A percentile compares a stretch with the other conserved stretches of the same genome.
These are phyloP conservation scores for Epizoanthus illoricatus DNA, from an alignment of 92 coral and sea anemone species.

Conservation along the genomic window DNA sequence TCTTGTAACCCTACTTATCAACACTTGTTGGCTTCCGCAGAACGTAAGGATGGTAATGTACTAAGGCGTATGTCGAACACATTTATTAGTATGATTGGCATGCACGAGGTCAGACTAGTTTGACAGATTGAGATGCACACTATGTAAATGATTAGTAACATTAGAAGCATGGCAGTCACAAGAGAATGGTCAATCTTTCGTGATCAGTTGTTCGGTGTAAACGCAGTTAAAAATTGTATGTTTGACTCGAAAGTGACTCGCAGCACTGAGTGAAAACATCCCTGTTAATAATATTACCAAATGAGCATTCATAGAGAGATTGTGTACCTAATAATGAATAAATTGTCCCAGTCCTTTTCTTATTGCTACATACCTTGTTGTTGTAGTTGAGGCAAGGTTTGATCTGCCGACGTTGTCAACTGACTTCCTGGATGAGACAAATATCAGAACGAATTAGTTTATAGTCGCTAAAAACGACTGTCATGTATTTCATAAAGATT, in stretches of 20 bases:
- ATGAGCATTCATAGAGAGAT: no score
- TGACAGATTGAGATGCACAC: background rate
- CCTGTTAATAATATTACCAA: no score
- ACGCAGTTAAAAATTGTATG: background rate
- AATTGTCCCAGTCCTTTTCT: background rate
- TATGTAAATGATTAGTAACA: conserved; percentile 9
- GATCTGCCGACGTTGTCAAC: conserved; percentile 12
- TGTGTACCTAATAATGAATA: background rate
- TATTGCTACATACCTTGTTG: conserved; percentile 4
- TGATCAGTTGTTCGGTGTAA: background rate
- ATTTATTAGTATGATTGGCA: conserved; percentile 24
- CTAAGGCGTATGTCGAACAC: background rate
- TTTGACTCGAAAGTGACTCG: background rate
- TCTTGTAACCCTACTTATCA: conserved; percentile 17
- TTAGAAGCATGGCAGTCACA: background rate
- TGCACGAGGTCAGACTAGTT: background rate
- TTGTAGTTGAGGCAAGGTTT: conserved; percentile 3
- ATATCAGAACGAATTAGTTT: background rate
- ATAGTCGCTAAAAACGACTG: no score
- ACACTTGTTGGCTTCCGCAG: conserved; percentile 45
- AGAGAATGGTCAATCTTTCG: background rate
- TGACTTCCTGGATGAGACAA: conserved; percentile 2
- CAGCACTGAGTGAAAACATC: background rate
- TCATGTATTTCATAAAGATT: no score
- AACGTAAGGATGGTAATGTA: background rate